Evolutionary conservation across 2,888 invertebrate genomes (phyloP), one percentile per base, ranked within the genome.

Genomic region (Taphrorychus bicolor): DNA sequence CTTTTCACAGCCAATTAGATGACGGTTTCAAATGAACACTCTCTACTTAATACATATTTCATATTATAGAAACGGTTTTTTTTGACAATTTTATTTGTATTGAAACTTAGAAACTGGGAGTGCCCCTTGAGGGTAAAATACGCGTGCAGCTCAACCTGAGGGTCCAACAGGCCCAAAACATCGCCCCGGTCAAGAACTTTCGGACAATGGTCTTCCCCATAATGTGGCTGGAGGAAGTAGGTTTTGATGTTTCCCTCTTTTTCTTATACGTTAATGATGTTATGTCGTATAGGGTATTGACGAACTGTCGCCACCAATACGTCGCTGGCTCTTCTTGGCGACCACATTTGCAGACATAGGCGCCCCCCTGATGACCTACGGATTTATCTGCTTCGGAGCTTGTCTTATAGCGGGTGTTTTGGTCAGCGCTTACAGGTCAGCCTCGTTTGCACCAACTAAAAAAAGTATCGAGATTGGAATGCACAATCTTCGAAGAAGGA

Each of bases 191-290:
- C 9, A 83, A 89, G 72, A 87, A 90, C 70, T 94, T 95, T 75
- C 91, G 92, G 0, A 89, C 89, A 77, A 92, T 92, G 58, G 85
- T 92, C 5, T 93, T 94, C 79, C 94, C 95, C 0, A 88, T 94
- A 42, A 93, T 94, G 91, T 94, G 94, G 94, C 74, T 94, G 1
- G 94, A 95, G 81, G 94, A 95, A 87, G 76, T 76, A 70, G 69
- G 64, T 59, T 17, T 16, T 24, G 16, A 17, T 17, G 11, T 48
- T 14, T 48, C 3, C 2, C 48, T 14, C 3, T 5, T n/a, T 48
- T 48, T 2, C 18, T 19, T 14, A 32, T 11, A 0, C 16, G 0
- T 54, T 21, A 66, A n/a, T n/a, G n/a, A n/a, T n/a, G n/a, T n/a
- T n/a, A n/a, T n/a, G n/a, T n/a, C 74, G 81, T 82, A 0, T 79